phyloP scores from a whole-genome alignment of 2,113 vertebrate species.

The Zapornia atra region DNA sequence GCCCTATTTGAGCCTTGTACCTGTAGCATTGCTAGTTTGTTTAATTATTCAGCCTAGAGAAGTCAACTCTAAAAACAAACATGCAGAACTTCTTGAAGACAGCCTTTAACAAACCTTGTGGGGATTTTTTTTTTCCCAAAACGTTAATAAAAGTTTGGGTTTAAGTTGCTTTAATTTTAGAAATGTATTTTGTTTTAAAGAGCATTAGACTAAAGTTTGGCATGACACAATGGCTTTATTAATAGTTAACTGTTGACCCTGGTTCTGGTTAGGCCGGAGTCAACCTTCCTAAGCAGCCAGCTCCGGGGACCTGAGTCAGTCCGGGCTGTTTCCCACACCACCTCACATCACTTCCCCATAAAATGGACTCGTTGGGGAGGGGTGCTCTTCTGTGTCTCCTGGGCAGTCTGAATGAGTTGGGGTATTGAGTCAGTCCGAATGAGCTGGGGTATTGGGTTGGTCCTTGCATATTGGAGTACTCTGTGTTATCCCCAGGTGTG shows the following conservation, averaged over 20 bases:
- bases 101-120: not conserved
- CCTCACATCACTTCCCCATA: too few relatives aligned
- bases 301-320: too few relatives aligned
- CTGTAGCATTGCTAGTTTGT: not conserved
- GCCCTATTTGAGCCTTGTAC: not conserved
- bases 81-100: not conserved
- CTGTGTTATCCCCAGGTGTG: too few relatives aligned
- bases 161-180: not conserved
- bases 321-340: too few relatives aligned
- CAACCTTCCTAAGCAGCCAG: too few relatives aligned
- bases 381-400: too few relatives aligned
- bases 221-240: not conserved
- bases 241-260: not conserved
- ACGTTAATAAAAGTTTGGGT: not conserved
- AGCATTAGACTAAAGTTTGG: not conserved
- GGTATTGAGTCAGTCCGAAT: too few relatives aligned
- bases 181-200: not conserved
- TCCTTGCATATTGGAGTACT: too few relatives aligned
- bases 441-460: too few relatives aligned
- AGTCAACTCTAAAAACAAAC: not conserved
- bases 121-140: not conserved
- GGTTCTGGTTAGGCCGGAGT: too few relatives aligned
- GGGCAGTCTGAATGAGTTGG: too few relatives aligned
- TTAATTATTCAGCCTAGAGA: not conserved
- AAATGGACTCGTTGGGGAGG: too few relatives aligned